phyloP scores from a whole-genome alignment of 2,797 vertebrate genomes.

The Passerculus sandwichensis region DNA sequence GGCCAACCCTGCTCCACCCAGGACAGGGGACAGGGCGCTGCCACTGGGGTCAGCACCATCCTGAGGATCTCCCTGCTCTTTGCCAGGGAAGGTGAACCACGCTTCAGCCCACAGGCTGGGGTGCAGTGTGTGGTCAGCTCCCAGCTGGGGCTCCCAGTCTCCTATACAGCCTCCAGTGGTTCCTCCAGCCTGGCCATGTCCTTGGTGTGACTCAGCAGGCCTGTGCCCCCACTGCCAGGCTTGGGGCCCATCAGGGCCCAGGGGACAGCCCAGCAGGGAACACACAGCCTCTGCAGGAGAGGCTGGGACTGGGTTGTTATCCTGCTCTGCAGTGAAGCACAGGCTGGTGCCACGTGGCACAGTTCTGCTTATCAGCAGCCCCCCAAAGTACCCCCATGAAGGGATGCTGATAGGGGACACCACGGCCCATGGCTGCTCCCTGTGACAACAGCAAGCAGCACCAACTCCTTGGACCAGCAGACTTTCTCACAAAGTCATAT shows the following conservation, averaged over 20 bases:
- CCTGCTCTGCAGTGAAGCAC: not conserved
- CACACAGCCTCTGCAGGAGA: accelerated
- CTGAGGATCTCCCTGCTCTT: not conserved
- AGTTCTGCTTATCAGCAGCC: not conserved
- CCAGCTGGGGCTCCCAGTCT: not conserved
- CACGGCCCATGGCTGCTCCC: accelerated
- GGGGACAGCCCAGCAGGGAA: not conserved
- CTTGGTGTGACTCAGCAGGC: not conserved
- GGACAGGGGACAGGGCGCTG: not conserved
- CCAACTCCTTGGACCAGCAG: not conserved
- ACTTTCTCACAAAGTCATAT: not conserved
- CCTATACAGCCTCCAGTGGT: accelerated
- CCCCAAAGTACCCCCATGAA: not conserved
- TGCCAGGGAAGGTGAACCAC: not conserved
- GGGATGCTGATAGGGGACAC: not conserved
- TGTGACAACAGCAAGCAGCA: not conserved
- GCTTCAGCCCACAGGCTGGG: not conserved
- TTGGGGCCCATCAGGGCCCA: accelerated
- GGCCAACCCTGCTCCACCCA: not conserved
- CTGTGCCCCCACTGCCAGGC: not conserved
- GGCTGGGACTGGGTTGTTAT: not conserved
- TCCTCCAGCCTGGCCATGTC: not conserved
- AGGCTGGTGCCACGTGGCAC: accelerated
- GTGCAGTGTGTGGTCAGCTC: accelerated
- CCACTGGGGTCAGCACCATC: not conserved